These are phyloP conservation scores for Apamea anceps DNA, from an alignment of 2,888 invertebrate genomes.

Conservation along the genomic window DNA sequence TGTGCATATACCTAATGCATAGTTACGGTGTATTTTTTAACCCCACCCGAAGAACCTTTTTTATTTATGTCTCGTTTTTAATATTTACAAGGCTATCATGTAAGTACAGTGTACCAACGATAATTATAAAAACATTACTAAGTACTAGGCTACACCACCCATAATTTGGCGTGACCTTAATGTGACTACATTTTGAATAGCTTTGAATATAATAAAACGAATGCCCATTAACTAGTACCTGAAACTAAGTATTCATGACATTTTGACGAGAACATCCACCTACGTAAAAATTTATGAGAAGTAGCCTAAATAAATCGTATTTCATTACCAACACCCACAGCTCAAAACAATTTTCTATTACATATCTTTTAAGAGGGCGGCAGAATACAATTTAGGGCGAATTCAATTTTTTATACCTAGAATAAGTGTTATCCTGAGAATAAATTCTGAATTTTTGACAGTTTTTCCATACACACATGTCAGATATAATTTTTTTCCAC, in stretches of 20 bases:
- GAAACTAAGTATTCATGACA: constrained; percentile 8
- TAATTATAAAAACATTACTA: constrained; percentile 23
- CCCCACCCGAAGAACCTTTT: background rate
- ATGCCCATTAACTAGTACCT: constrained; percentile 38
- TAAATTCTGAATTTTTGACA: too few relatives aligned
- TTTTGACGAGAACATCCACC: background rate
- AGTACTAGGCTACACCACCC: constrained; percentile 2
- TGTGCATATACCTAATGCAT: background rate
- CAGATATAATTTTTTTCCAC: too few relatives aligned
- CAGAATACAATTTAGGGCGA: background rate
- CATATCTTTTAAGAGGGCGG: background rate
- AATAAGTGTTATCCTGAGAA: too few relatives aligned
- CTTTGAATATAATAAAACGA: constrained; percentile 46
- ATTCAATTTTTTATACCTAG: too few relatives aligned
- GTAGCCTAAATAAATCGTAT: background rate
- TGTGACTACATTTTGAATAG: constrained; percentile 23
- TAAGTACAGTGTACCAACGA: background rate
- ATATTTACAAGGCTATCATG: background rate
- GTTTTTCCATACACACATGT: too few relatives aligned
- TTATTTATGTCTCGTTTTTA: background rate
- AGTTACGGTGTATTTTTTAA: background rate
- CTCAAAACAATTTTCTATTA: too few relatives aligned
- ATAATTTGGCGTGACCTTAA: constrained; percentile 39
- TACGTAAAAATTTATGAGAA: background rate
- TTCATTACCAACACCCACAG: background rate